phyloP scores from a whole-genome alignment of 2,888 invertebrate species.

The Morpho helenor region DNA sequence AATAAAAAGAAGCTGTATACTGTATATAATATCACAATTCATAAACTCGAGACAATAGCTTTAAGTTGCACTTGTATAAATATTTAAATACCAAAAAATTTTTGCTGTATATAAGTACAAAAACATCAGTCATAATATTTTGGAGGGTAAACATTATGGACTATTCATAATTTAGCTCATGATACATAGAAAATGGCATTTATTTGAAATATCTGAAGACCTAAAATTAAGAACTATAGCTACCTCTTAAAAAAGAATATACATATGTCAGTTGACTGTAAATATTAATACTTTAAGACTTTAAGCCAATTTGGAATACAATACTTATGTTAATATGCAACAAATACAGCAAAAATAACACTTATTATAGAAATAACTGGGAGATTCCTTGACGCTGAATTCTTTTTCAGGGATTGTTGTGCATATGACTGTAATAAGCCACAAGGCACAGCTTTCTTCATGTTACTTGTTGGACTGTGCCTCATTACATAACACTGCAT shows the following conservation, averaged over 20 bases:
- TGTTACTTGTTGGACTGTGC: slow-evolving; percentile 40
- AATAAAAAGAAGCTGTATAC: slow-evolving; percentile 20
- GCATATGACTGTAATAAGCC: slow-evolving; percentile 62
- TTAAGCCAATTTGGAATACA: not conserved
- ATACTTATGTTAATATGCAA: slow-evolving; percentile 23
- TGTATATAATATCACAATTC: slow-evolving; percentile 25
- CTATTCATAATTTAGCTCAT: not conserved
- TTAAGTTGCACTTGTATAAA: not conserved
- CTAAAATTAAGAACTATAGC: too few species aligned
- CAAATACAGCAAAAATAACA: slow-evolving; percentile 31
- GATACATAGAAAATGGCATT: not conserved
- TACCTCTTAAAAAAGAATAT: too few species aligned
- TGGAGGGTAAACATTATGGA: not conserved
- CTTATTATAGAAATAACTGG: slow-evolving; percentile 49
- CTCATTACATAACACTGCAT: slow-evolving; percentile 65
- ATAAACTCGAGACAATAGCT: slow-evolving; percentile 12
- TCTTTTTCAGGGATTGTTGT: slow-evolving; percentile 51
- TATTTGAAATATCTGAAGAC: not conserved
- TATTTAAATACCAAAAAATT: not conserved
- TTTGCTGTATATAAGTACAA: slow-evolving; percentile 9
- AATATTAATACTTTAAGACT: too few species aligned
- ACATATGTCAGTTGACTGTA: too few species aligned
- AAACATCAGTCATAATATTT: slow-evolving; percentile 1
- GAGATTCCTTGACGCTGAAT: slow-evolving; percentile 46
- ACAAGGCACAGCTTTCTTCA: slow-evolving; percentile 57